Conservation (phyloP, 2,797 vertebrate species). For the Sebastes diploproa region DNA sequence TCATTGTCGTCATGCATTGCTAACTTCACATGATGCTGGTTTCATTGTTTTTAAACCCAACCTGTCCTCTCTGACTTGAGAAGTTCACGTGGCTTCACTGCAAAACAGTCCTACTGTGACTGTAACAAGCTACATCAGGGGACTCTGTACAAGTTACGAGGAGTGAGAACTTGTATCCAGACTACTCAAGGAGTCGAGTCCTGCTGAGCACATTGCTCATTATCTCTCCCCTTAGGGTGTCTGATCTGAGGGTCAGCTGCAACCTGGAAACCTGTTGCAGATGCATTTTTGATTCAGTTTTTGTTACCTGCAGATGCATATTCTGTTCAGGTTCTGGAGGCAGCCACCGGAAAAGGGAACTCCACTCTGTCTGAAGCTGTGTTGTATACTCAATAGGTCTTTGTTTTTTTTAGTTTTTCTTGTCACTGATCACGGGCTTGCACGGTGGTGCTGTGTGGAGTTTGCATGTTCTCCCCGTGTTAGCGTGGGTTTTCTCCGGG, state of each 20-base stretch:
- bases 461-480: too few relatives aligned
- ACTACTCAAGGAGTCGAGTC: slow-evolving; percentile 22
- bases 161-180: slow-evolving; percentile 31
- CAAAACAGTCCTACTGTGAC: slow-evolving; percentile 4
- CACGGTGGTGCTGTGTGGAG: too few relatives aligned
- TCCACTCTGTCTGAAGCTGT: background rate
- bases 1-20: background rate
- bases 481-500: too few relatives aligned
- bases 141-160: background rate
- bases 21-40: background rate
- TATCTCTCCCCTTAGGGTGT: slow-evolving; percentile 45
- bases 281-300: slow-evolving; percentile 22
- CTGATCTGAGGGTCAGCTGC: slow-evolving; percentile 41
- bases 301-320: background rate
- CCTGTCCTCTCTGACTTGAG: background rate
- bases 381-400: background rate
- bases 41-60: slow-evolving; percentile 3
- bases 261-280: slow-evolving; percentile 27
- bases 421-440: background rate
- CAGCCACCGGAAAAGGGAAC: background rate
- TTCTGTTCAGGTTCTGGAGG: background rate
- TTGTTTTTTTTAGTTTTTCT: background rate
- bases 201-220: slow-evolving; percentile 56
- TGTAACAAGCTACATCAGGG: background rate
- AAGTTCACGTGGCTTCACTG: background rate